Evolutionary conservation across 2,888 invertebrate genomes (phyloP).

Genomic region (Arenicola marina): DNA sequence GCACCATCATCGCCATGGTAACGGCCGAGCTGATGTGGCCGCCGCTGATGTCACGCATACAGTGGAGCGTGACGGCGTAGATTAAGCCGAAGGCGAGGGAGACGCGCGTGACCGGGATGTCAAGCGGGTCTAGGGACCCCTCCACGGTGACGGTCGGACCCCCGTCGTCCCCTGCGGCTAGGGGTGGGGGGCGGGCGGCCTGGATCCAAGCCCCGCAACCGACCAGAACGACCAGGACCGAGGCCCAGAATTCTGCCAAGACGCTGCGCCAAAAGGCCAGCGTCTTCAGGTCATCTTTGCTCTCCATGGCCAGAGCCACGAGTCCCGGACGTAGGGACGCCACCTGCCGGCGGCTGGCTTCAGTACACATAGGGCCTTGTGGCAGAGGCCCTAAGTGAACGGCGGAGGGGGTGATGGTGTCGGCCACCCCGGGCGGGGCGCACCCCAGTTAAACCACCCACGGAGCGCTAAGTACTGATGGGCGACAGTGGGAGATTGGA

Average conservation of each 20-base stretch:
- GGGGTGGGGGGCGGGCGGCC: slow-evolving; percentile 25
- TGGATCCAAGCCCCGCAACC: slow-evolving; percentile 54
- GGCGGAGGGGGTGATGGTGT: too few species aligned
- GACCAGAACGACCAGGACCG: slow-evolving; percentile 56
- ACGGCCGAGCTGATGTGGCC: slow-evolving; percentile 61
- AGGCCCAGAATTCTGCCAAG: slow-evolving; percentile 58
- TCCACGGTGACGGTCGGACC: too few species aligned
- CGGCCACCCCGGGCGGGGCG: too few species aligned
- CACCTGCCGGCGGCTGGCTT: not conserved
- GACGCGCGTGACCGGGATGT: slow-evolving; percentile 25
- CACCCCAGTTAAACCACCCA: too few species aligned
- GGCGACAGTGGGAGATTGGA: too few species aligned
- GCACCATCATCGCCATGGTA: slow-evolving; percentile 34
- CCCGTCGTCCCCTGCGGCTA: too few species aligned
- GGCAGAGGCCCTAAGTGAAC: too few species aligned
- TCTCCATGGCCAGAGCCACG: not conserved
- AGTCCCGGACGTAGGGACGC: too few species aligned
- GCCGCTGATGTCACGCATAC: slow-evolving; percentile 50
- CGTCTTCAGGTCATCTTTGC: slow-evolving; percentile 46
- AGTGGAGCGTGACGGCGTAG: slow-evolving; percentile 55
- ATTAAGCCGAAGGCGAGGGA: slow-evolving; percentile 57
- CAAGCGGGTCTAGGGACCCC: slow-evolving; percentile 28
- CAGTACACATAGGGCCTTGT: too few species aligned
- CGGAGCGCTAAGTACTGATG: too few species aligned
- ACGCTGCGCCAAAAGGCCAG: slow-evolving; percentile 60